A percentile compares a stretch with the other conserved stretches of the same genome.
phyloP scores from a whole-genome alignment of 1,140 invertebrate genomes.

The Danaus melanippus region DNA sequence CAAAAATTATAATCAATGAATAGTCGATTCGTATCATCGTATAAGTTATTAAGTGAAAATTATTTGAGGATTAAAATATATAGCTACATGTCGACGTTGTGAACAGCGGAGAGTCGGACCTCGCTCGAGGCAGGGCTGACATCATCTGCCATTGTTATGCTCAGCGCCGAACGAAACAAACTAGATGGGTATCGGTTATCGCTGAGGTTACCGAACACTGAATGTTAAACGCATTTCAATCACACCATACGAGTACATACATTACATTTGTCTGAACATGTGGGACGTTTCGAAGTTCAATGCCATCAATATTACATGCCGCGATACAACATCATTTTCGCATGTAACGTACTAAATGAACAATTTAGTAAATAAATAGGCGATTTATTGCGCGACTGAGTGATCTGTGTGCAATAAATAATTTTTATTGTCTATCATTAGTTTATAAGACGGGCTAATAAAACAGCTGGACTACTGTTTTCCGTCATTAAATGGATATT shows the following conservation, averaged over 20 bases:
- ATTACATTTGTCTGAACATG: slow-evolving; percentile 16
- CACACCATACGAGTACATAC: slow-evolving; percentile 22
- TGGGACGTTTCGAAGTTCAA: slow-evolving; percentile 50
- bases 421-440: too few species aligned
- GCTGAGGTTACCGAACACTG: slow-evolving; percentile 25
- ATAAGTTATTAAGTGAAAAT: too few species aligned
- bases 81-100: too few species aligned
- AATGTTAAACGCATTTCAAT: slow-evolving; percentile 47
- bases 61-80: too few species aligned
- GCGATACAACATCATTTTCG: slow-evolving; percentile 37
- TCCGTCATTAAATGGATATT: too few species aligned
- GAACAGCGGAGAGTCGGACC: slow-evolving; percentile 20
- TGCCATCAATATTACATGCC: slow-evolving; percentile 44
- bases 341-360: slow-evolving; percentile 39
- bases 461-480: too few species aligned
- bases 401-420: too few species aligned
- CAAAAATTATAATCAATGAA: slow-evolving; percentile 8
- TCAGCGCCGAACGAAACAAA: slow-evolving; percentile 38
- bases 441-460: too few species aligned
- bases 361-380: slow-evolving; percentile 17
- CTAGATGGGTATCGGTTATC: slow-evolving; percentile 56
- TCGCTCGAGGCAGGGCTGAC: slow-evolving; percentile 59
- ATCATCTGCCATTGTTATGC: slow-evolving; percentile 64
- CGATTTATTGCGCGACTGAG: too few species aligned
- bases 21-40: not conserved